These are phyloP conservation scores for Neogobius melanostomus DNA, from an alignment of 2,113 vertebrate species.

Conservation along the genomic window DNA sequence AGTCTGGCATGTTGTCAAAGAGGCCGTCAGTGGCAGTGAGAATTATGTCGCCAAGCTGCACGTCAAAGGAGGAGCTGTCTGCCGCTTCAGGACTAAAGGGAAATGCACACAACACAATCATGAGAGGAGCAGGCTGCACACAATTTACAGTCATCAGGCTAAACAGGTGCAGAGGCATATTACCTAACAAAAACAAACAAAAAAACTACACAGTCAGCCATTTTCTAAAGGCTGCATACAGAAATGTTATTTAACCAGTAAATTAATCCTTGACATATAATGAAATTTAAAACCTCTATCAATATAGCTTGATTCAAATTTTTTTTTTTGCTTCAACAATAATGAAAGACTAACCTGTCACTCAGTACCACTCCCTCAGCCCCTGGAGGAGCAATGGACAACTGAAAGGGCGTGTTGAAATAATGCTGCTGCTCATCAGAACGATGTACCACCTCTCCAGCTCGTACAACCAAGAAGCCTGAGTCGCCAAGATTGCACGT, in stretches of 20 bases:
- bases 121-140: conserved; percentile 19
- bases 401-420: conserved; percentile 94
- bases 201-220: too few relatives aligned
- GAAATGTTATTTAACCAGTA: too few relatives aligned
- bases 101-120: conserved; percentile 12
- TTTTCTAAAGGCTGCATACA: too few relatives aligned
- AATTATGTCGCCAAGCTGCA: conserved; percentile 97
- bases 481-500: conserved; percentile 97
- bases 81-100: conserved; percentile 89
- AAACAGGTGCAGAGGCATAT: conserved; percentile 8
- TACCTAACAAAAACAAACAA: too few relatives aligned
- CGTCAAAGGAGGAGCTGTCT: conserved; percentile 95
- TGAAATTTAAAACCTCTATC: too few relatives aligned
- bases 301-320: too few relatives aligned
- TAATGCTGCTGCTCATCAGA: conserved; percentile 97
- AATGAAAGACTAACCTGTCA: conserved; percentile 70
- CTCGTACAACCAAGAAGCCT: conserved; percentile 93
- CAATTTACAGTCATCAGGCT: conserved; percentile 9
- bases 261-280: too few relatives aligned
- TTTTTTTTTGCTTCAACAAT: too few relatives aligned
- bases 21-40: conserved; percentile 94
- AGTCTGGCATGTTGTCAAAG: conserved; percentile 99
- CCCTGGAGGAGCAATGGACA: conserved; percentile 94
- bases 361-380: conserved; percentile 89
- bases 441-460: conserved; percentile 94